Evolutionary conservation across 2,888 invertebrate genomes (phyloP).

Genomic region (Sinopyrophorus schimmeli): DNA sequence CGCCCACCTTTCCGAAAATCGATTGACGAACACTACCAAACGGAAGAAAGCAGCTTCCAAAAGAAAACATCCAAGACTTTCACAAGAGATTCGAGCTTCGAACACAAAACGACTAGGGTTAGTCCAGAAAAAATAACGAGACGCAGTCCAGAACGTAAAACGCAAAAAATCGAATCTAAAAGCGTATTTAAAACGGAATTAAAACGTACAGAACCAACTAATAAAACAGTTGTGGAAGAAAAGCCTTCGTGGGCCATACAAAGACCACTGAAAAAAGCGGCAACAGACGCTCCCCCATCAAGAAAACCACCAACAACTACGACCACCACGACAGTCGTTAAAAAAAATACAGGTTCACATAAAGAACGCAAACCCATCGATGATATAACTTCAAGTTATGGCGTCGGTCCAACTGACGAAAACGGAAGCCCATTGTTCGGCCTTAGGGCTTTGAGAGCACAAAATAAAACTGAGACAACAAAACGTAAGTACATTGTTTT

Average conservation of each 20-base stretch:
- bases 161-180: slow-evolving; percentile 32
- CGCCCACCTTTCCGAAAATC: too few species aligned
- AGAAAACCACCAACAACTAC: slow-evolving; percentile 33
- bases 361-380: slow-evolving; percentile 59
- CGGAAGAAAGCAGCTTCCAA: too few species aligned
- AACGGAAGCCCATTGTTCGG: slow-evolving; percentile 80
- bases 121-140: background rate
- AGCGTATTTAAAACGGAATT: slow-evolving; percentile 41
- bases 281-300: slow-evolving; percentile 41
- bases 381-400: slow-evolving; percentile 78
- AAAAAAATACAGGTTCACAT: slow-evolving; percentile 46
- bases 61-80: too few species aligned
- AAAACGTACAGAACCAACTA: slow-evolving; percentile 49
- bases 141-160: slow-evolving; percentile 50
- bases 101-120: background rate
- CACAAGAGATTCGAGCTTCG: too few species aligned
- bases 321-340: slow-evolving; percentile 33
- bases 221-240: slow-evolving; percentile 55
- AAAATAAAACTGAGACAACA: slow-evolving; percentile 63
- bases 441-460: slow-evolving; percentile 69
- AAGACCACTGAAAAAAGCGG: slow-evolving; percentile 62
- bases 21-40: too few species aligned
- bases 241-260: slow-evolving; percentile 67
- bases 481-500: slow-evolving; percentile 59
- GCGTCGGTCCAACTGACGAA: slow-evolving; percentile 80